Evolutionary conservation across 92 coral and sea anemone genomes (phyloP).

Genomic region (Pocillopora meandrina): DNA sequence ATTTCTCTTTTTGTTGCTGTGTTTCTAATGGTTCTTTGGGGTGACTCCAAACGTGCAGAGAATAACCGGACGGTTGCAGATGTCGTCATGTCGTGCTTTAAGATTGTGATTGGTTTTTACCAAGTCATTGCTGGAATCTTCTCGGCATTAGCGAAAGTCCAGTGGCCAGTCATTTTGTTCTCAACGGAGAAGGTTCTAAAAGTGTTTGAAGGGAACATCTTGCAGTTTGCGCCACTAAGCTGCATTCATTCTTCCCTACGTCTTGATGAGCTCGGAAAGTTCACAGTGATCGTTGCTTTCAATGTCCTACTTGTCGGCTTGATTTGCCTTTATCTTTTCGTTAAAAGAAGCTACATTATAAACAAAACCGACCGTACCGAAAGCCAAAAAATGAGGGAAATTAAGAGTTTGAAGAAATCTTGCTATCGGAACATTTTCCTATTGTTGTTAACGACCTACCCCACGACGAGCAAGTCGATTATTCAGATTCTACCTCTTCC

Average conservation of each 20-base stretch:
- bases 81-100: constrained; percentile 50
- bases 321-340: constrained; percentile 18
- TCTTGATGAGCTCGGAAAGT: constrained; percentile 21
- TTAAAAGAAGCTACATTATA: constrained; percentile 7
- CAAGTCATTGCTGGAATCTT: constrained; percentile 53
- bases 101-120: constrained; percentile 50
- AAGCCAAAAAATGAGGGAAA: neutral
- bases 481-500: no score
- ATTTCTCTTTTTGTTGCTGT: constrained; percentile 5
- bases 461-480: no score
- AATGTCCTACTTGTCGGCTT: constrained; percentile 4
- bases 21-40: neutral
- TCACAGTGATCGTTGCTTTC: constrained; percentile 9
- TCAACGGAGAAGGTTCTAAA: constrained; percentile 31
- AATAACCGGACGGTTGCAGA: constrained; percentile 42
- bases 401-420: constrained; percentile 27
- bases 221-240: constrained; percentile 44
- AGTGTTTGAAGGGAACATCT: constrained; percentile 39
- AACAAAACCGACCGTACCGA: neutral
- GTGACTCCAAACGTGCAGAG: no score
- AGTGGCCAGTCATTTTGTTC: constrained; percentile 40
- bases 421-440: constrained; percentile 28
- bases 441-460: no score
- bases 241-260: constrained; percentile 28
- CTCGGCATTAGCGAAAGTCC: constrained; percentile 41